phyloP scores from a whole-genome alignment of 2,888 invertebrate genomes.

The Chrysolina haemoptera region DNA sequence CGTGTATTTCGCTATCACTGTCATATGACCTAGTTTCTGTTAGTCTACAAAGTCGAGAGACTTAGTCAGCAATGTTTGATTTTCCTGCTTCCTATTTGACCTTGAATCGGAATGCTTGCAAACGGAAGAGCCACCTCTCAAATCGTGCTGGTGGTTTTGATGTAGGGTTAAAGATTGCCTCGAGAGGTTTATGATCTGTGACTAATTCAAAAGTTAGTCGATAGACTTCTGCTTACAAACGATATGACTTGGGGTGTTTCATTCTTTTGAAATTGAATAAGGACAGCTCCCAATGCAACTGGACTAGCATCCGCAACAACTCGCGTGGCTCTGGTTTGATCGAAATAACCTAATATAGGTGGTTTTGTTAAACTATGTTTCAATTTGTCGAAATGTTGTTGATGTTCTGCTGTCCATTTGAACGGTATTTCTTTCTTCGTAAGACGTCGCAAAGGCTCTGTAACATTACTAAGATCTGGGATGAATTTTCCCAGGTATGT shows the following conservation, averaged over 20 bases:
- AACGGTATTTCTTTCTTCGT: constrained; percentile 44
- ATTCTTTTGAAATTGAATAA: constrained; percentile 53
- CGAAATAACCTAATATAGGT: constrained; percentile 51
- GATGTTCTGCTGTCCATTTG: constrained; percentile 40
- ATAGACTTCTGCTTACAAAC: constrained; percentile 55
- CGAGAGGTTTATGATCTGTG: constrained; percentile 63
- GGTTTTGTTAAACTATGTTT: constrained; percentile 39
- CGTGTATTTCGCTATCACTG: constrained; percentile 40
- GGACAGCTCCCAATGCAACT: no score
- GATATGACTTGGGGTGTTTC: constrained; percentile 51
- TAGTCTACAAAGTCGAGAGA: constrained; percentile 47
- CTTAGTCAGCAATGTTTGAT: constrained; percentile 51
- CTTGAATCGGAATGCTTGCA: constrained; percentile 49
- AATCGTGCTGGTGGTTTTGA: constrained; percentile 51
- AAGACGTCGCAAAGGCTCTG: constrained; percentile 36
- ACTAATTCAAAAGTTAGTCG: constrained; percentile 62
- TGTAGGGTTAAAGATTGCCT: constrained; percentile 57
- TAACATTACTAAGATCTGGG: constrained; percentile 28
- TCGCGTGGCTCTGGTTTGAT: constrained; percentile 45
- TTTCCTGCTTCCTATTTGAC: constrained; percentile 42
- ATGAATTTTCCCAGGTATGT: constrained; percentile 51
- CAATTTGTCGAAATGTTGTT: constrained; percentile 43
- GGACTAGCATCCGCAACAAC: constrained; percentile 54
- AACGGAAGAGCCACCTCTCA: constrained; percentile 51
- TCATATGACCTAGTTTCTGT: constrained; percentile 34